Base-by-base conservation (phyloP, 1,140 invertebrate genomes). In the Drosophila biarmipes region DNA sequence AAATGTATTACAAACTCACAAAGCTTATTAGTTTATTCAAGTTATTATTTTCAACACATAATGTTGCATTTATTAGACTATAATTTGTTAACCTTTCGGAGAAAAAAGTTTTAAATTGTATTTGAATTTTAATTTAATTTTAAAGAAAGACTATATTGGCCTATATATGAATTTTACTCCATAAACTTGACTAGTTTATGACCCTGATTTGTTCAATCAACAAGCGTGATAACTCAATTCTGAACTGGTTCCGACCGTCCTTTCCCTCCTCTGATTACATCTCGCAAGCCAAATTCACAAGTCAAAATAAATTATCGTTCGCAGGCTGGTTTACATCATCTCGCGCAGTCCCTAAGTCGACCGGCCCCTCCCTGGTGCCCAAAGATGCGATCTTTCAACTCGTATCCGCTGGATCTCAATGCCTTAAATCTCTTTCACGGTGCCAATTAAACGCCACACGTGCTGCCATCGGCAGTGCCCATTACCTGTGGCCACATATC, bases 381-480 rank as follows among this genome's bases (percentile, higher is more conserved):
- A n/a, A 21, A 69, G 67, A 69, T 71, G 69, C 27, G 42, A 71
- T 71, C 67, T 71, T 6, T 8, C 48, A 48, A 71, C 63, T 69
- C 56, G 67, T 69, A 49, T 54, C 27, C 67, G 67, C n/a, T 8
- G 31, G 51, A 71, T 71, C 51, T 69, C 35, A 73, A 73, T 73
- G 38, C 71, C 31, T 73, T 73, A 54, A 73, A 73, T 73, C 57
- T 73, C 56, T 61, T 62, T 73, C 56, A 61, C 42, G 58, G 52
- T 29, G 43, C 71, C 59, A 74, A 74, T 74, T 74, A 74, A 74
- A 74, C 46, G 71, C 19, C 71, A 74, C 72, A 74, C 72, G 72
- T 74, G 72, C 59, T 73, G 66, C 63, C 67, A 56, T 68, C 38
- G 63, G 42, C 67, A 68, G n/a, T 69, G 51, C 40, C 68, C 68